A percentile compares a stretch with the other conserved stretches of the same genome.
These are phyloP conservation scores for Carpatolechia fugitivella DNA, from an alignment of 2,888 invertebrate genomes.

Conservation along the genomic window DNA sequence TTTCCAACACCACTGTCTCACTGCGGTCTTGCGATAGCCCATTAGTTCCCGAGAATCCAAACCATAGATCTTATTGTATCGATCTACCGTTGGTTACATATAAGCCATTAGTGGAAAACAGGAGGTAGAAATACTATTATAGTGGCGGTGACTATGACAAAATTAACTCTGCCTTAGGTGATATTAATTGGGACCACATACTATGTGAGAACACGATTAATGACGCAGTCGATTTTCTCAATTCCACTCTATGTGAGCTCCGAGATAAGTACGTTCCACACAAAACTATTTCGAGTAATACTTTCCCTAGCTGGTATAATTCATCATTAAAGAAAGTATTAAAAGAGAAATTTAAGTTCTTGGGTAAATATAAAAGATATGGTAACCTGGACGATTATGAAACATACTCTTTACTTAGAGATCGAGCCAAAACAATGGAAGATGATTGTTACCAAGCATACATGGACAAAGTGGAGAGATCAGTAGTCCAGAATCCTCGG, in stretches of 20 bases:
- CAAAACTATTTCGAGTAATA: neutral
- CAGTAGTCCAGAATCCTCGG: neutral
- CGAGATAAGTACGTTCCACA: neutral
- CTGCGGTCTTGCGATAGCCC: no score
- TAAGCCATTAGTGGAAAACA: neutral
- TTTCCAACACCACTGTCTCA: no score
- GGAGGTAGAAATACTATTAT: neutral
- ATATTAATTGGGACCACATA: neutral
- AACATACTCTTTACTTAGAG: neutral
- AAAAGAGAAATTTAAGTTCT: conserved; percentile 3
- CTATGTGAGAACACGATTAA: neutral
- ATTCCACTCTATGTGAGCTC: neutral
- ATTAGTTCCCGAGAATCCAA: no score
- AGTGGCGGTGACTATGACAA: neutral
- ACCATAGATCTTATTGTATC: neutral
- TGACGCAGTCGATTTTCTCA: neutral
- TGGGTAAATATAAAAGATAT: neutral
- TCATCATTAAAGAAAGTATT: no score
- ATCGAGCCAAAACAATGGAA: neutral
- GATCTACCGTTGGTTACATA: neutral
- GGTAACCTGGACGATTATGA: neutral
- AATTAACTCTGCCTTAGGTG: neutral
- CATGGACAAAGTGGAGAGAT: neutral
- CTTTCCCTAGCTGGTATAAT: neutral
- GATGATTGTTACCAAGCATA: neutral